Conservation (phyloP, 2,113 vertebrate species). For the Agelaius phoeniceus region DNA sequence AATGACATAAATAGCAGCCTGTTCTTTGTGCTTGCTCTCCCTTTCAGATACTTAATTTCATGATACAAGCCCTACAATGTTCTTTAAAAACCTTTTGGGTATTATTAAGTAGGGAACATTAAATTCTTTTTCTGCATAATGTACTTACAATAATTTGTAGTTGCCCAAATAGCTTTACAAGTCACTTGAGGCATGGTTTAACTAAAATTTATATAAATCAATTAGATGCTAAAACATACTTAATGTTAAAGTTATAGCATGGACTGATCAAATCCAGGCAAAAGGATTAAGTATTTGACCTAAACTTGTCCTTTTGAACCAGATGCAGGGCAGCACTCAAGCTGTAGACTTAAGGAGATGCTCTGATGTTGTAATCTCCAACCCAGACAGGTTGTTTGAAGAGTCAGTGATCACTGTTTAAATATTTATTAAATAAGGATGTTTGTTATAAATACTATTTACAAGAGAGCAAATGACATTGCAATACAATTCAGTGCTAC, state of each 20-base stretch:
- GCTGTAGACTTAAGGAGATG: background rate
- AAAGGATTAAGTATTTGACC: constrained; percentile 35
- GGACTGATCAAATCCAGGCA: constrained; percentile 2
- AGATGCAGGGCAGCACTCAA: background rate
- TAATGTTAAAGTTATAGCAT: background rate
- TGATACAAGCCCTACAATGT: background rate
- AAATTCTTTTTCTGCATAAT: constrained; percentile 21
- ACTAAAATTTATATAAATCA: constrained; percentile 32
- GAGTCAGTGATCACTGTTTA: background rate
- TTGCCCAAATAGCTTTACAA: constrained; percentile 40
- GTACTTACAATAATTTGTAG: background rate
- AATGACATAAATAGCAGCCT: background rate
- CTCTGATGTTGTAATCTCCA: background rate
- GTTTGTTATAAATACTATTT: background rate
- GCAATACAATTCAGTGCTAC: background rate
- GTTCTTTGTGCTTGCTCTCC: background rate
- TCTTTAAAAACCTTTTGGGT: constrained; percentile 48
- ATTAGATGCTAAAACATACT: constrained; percentile 7
- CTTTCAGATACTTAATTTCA: background rate
- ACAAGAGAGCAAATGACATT: background rate
- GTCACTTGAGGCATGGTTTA: constrained; percentile 13
- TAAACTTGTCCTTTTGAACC: constrained; percentile 34
- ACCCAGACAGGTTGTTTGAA: background rate
- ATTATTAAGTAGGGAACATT: constrained; percentile 34
- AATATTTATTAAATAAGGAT: background rate